Percentiles rank a stretch among this genome's conserved stretches.
Evolutionary conservation across 2,888 invertebrate species (phyloP).

Genomic region (Caenorhabditis virilis): DNA sequence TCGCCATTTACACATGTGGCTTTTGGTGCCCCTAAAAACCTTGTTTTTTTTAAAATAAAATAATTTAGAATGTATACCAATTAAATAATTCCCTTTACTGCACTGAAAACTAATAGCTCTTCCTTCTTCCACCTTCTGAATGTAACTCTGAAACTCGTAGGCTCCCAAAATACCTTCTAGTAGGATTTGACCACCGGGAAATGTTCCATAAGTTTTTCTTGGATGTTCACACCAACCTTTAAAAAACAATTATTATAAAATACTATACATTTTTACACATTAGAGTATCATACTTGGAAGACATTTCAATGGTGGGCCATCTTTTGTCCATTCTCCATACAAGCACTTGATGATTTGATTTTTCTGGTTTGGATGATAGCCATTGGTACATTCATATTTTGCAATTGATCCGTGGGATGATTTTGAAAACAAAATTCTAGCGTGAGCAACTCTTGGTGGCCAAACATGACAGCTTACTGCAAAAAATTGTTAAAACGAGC

Average conservation of each 20-base stretch:
- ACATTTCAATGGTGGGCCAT: constrained; percentile 62
- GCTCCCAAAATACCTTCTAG: constrained; percentile 70
- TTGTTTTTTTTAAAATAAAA: neutral
- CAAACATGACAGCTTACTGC: constrained; percentile 79
- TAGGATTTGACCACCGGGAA: constrained; percentile 69
- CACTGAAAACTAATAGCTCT: constrained; percentile 68
- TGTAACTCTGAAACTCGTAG: constrained; percentile 71
- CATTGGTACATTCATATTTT: constrained; percentile 46
- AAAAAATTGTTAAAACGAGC: constrained; percentile 17
- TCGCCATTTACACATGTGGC: constrained; percentile 67
- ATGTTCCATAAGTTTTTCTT: constrained; percentile 58
- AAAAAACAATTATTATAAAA: constrained; percentile 1
- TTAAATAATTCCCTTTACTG: constrained; percentile 67
- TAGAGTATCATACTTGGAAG: too few relatives aligned
- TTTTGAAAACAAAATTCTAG: constrained; percentile 94
- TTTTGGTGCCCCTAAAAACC: constrained; percentile 62
- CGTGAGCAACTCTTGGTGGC: constrained; percentile 85
- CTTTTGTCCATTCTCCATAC: constrained; percentile 83
- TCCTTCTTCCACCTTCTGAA: constrained; percentile 67
- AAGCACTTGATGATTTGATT: constrained; percentile 79
- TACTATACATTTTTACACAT: neutral
- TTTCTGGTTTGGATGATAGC: constrained; percentile 70
- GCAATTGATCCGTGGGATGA: constrained; percentile 96
- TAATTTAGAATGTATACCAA: constrained; percentile 53
- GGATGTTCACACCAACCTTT: constrained; percentile 67